These are phyloP conservation scores for Cepphus grylle DNA, from an alignment of 2,113 vertebrate species.

Conservation along the genomic window DNA sequence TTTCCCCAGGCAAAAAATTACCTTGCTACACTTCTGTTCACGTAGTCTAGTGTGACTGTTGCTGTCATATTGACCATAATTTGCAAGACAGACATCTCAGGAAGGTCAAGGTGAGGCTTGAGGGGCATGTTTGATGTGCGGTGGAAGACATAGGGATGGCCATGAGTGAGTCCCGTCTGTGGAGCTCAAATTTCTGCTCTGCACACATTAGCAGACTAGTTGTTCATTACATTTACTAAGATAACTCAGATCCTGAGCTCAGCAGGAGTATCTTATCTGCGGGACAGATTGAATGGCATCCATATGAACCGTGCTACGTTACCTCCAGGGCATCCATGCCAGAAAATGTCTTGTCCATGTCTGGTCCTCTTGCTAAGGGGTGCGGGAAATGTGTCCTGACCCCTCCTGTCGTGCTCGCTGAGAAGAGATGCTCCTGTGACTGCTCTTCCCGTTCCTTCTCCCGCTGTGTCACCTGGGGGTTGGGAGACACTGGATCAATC, in stretches of 20 bases:
- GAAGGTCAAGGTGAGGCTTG: neutral
- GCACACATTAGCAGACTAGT: neutral
- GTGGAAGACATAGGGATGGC: neutral
- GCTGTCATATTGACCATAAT: rapidly evolving
- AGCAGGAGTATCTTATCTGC: neutral
- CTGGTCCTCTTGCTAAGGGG: neutral
- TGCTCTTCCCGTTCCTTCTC: neutral
- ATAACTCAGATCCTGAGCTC: neutral
- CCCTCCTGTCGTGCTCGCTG: neutral
- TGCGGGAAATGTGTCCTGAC: neutral
- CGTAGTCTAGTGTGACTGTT: neutral
- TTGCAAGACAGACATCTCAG: neutral
- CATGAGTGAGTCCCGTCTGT: neutral
- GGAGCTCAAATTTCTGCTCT: neutral
- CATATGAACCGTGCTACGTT: rapidly evolving
- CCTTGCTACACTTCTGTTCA: neutral
- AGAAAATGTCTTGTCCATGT: neutral
- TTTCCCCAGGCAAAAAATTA: neutral
- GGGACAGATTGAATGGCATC: neutral
- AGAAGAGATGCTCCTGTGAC: neutral
- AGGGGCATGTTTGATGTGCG: rapidly evolving
- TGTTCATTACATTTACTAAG: neutral
- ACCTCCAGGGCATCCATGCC: rapidly evolving
- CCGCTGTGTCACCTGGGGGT: rapidly evolving
- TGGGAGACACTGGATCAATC: neutral